Evolutionary conservation across 2,888 invertebrate genomes (phyloP), one percentile per base, ranked within the genome.

Genomic region (Latrodectus hesperus): DNA sequence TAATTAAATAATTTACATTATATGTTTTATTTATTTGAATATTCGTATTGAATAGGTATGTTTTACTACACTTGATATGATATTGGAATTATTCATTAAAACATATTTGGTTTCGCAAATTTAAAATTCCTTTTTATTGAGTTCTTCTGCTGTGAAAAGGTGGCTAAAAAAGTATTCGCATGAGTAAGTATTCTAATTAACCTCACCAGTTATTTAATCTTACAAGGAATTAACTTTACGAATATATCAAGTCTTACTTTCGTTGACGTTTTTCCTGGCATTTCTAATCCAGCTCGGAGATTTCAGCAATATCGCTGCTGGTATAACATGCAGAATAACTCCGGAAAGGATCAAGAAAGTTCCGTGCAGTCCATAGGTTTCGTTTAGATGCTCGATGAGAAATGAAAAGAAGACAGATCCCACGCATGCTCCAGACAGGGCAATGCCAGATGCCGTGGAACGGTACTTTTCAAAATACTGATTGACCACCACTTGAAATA

Each of bases 381-480:
- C 84, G 38, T 89, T 72, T 51, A 89, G 53, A 9, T 75, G 74
- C 64, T 88, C 89, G 11, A 89, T 84, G 4, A 90, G 76, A 60
- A 89, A 88, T 11, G 90, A 89, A 52, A 90, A 88, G 38, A 84
- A 64, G 38, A 90, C 89, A 0, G 90, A 87, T 10, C 90, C 90
- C 5, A 90, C 55, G 6, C 90, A 89, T 4, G 90, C 90, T 26
- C 90, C 90, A 5, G 90, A 88, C 9, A 90, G 74, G 4, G 90
- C 88, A 16, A 90, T 89, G 8, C 90, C 90, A 64, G 88, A 89
- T 2, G 90, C 90, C 8, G 89, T 88, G 10, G 89, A 88, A 17
- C 89, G 88, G 68, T 88, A 90, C 55, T 89, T 89, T 14, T 80
- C 78, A 53, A 90, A 90, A 76, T 90, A 90, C 70, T 90, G 89